These are phyloP conservation scores for Busseola fusca DNA, from an alignment of 2,888 invertebrate species.

Conservation along the genomic window DNA sequence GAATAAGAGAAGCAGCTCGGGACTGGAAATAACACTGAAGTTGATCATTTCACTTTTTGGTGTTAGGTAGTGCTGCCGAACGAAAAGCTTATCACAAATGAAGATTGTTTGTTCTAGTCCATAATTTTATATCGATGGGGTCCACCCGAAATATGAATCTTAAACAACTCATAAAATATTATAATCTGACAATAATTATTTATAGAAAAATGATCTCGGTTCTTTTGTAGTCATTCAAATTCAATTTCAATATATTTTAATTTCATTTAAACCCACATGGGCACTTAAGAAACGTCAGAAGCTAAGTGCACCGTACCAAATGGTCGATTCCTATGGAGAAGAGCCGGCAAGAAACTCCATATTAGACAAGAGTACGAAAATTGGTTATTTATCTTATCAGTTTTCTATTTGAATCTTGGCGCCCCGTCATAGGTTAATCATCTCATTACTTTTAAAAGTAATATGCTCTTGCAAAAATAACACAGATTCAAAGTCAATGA, in stretches of 20 bases:
- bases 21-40: slow-evolving; percentile 1
- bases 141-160: neutral
- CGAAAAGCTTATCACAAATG: slow-evolving; percentile 46
- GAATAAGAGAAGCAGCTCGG: slow-evolving; percentile 16
- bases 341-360: too few species aligned
- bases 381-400: slow-evolving; percentile 16
- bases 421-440: neutral
- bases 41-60: slow-evolving; percentile 37
- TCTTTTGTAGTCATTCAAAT: slow-evolving; percentile 34
- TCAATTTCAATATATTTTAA: too few species aligned
- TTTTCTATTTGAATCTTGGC: slow-evolving; percentile 1
- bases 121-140: slow-evolving; percentile 24
- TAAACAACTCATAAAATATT: slow-evolving; percentile 9
- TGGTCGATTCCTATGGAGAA: too few species aligned
- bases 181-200: slow-evolving; percentile 35
- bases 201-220: slow-evolving; percentile 35
- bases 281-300: too few species aligned
- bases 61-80: slow-evolving; percentile 31
- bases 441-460: neutral
- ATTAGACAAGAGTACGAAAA: neutral
- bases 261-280: too few species aligned
- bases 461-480: neutral
- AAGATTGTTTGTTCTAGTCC: neutral
- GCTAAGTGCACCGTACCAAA: too few species aligned
- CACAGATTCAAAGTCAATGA: neutral